Percentiles rank a stretch among this genome's conserved stretches.
Conservation (phyloP, 2,113 vertebrate species). For the Xyliphius kryptos region DNA sequence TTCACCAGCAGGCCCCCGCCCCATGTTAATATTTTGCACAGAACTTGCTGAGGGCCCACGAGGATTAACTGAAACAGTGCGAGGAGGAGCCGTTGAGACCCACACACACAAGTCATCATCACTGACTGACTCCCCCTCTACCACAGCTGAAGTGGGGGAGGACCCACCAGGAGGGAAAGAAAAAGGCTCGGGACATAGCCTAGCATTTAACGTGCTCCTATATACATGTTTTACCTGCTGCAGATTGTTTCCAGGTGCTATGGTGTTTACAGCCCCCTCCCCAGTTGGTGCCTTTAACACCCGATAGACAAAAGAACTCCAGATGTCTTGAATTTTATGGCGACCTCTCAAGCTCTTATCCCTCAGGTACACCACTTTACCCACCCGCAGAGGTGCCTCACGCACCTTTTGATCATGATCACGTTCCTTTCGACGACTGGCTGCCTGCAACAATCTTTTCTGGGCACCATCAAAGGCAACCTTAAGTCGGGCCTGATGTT, state of each 20-base stretch:
- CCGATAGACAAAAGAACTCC: slow-evolving; percentile 15
- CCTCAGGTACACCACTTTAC: slow-evolving; percentile 19
- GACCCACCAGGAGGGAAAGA: too few relatives aligned
- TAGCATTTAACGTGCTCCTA: too few relatives aligned
- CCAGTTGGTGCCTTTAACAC: background rate
- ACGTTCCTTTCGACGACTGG: background rate
- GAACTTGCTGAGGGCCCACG: too few relatives aligned
- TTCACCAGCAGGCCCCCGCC: too few relatives aligned
- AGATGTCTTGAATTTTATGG: slow-evolving; percentile 25
- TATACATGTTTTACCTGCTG: background rate
- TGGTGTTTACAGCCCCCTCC: background rate
- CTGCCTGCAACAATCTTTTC: background rate
- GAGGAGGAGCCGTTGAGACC: too few relatives aligned
- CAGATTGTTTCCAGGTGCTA: background rate
- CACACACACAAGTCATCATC: too few relatives aligned
- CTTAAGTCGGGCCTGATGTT: background rate
- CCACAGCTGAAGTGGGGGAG: too few relatives aligned
- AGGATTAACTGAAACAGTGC: too few relatives aligned
- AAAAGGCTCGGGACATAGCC: too few relatives aligned
- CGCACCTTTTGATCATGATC: background rate
- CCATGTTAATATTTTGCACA: too few relatives aligned
- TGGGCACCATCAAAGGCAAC: slow-evolving; percentile 1
- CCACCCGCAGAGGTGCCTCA: background rate
- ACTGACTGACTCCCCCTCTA: too few relatives aligned
- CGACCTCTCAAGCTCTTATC: background rate